Base-by-base conservation (phyloP, 2,888 invertebrate genomes). In the Papilio gigon region DNA sequence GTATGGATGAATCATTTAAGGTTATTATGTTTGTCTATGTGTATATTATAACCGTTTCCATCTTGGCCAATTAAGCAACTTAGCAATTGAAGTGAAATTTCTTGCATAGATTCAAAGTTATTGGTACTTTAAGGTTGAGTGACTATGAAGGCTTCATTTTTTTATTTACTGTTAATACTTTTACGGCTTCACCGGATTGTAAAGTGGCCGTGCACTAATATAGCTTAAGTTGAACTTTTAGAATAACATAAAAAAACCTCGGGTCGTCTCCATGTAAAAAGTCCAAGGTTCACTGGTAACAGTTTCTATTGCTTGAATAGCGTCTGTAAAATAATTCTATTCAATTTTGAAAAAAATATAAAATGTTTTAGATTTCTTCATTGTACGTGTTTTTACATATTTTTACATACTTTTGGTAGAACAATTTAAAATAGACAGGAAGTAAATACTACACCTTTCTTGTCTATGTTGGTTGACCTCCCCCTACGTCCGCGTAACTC, bases 401-500 rank as follows among this genome's bases (percentile, higher is more conserved):
- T n/a, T n/a, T n/a, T n/a, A n/a, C n/a, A n/a, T n/a, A n/a, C 12
- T 50, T 27, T 50, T 27, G 37, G 22, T 12, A 17, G 9, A 40
- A 58, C 27, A 50, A 40, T 60, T 68, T 53, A 53, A 56, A 50
- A 22, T 42, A 65, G 12, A 42, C 42, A n/a, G 75, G 74, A 74
- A 74, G 73, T 74, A 68, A 64, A 64, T 44, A 67, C 56, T 68
- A 62, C 59, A 73, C 74, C 71, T 68, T n/a, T 71, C 40, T 40
- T 62, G n/a, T 22, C 47, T 61, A 70, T 65, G 65, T 47, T 47
- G 50, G 70, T 67, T 63, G 33, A 17, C 44, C 33, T 64, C 56
- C 62, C 67, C 70, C 5, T 17, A 80, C 85, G 84, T 84, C 84
- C 86, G 84, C 80, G 90, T 88, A 90, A 90, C 84, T 71, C 78